A percentile compares a stretch with the other conserved stretches of the same genome.
Conservation (phyloP, 1,140 invertebrate genomes). For the Drosophila pandora region DNA sequence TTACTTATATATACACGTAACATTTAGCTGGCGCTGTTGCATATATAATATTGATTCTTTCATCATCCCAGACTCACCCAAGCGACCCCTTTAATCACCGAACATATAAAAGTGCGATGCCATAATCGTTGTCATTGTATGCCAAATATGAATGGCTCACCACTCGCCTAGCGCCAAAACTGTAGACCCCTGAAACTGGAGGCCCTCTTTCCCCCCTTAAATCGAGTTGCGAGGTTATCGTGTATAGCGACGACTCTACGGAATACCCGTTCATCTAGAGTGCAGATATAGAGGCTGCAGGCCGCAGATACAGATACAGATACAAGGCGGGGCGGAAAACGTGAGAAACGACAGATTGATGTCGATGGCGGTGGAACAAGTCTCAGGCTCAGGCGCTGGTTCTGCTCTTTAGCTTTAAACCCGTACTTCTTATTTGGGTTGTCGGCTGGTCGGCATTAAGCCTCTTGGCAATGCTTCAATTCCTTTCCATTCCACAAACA, state of each 20-base stretch:
- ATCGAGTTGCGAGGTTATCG: background rate
- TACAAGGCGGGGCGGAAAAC: constrained; percentile 25
- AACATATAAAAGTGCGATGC: constrained; percentile 27
- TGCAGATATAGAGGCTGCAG: constrained; percentile 19
- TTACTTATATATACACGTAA: background rate
- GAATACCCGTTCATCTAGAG: constrained; percentile 36
- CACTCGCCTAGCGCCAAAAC: constrained; percentile 37
- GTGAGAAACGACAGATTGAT: constrained; percentile 21
- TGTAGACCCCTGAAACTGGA: constrained; percentile 31
- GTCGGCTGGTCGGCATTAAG: constrained; percentile 60
- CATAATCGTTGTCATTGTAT: constrained; percentile 73
- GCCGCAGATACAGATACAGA: constrained; percentile 38
- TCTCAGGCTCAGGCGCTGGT: constrained; percentile 6
- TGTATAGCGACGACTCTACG: constrained; percentile 36
- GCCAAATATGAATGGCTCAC: constrained; percentile 52
- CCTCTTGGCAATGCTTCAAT: constrained; percentile 63
- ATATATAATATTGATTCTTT: constrained; percentile 54
- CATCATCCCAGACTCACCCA: constrained; percentile 41
- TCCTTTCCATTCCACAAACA: constrained; percentile 50
- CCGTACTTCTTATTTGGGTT: constrained; percentile 63
- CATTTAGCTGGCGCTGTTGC: constrained; percentile 21
- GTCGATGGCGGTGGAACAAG: constrained; percentile 29
- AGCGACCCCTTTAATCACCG: constrained; percentile 43
- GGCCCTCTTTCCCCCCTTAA: constrained; percentile 7
- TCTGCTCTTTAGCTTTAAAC: constrained; percentile 7